Conservation (phyloP, 2,888 invertebrate species). For the Rhorus exstirpatorius region DNA sequence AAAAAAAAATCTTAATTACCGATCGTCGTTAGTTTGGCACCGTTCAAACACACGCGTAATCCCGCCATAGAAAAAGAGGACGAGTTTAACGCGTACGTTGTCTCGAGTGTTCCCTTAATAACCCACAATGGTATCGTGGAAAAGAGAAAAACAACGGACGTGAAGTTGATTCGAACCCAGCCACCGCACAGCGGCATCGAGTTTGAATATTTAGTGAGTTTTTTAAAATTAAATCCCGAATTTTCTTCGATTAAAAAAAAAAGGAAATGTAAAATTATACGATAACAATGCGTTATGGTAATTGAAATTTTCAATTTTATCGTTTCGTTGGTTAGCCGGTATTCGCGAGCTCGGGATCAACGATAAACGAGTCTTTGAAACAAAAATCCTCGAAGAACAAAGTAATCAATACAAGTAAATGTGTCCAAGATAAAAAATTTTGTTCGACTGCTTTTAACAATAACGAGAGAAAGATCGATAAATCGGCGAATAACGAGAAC, state of each 20-base stretch:
- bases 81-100: conserved; percentile 40
- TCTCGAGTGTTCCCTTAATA: conserved; percentile 54
- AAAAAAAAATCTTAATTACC: neutral
- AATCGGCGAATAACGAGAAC: neutral
- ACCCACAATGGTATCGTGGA: conserved; percentile 62
- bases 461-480: neutral
- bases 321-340: no score
- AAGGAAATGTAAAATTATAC: no score
- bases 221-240: neutral
- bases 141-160: conserved; percentile 64
- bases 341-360: conserved; percentile 4
- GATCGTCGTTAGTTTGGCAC: conserved; percentile 57
- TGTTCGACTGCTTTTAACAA: neutral
- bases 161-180: conserved; percentile 53
- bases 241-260: neutral
- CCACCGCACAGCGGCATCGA: conserved; percentile 44
- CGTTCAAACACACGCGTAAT: conserved; percentile 66
- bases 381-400: neutral
- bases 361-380: neutral
- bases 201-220: conserved; percentile 63
- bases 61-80: conserved; percentile 61
- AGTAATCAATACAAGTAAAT: neutral
- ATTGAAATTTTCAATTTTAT: no score
- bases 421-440: neutral
- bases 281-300: no score